Percentiles rank a stretch among this genome's conserved stretches.
Conservation (phyloP, 1,140 invertebrate genomes). For the Aphelenchoides avenae region DNA sequence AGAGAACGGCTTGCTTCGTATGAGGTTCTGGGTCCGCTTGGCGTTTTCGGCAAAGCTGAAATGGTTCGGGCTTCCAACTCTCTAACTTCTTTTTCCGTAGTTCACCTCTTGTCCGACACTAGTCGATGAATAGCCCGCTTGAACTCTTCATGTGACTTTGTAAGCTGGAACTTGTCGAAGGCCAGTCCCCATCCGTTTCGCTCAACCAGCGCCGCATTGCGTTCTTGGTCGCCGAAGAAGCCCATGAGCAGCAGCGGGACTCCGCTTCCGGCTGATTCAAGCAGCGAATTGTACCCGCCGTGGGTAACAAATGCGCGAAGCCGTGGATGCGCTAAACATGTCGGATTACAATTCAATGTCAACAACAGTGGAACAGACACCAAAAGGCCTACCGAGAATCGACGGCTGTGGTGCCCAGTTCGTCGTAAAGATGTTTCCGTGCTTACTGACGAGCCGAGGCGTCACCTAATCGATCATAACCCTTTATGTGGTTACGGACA, state of each 20-base stretch:
- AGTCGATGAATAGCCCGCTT: neutral
- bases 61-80: constrained; percentile 4
- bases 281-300: constrained; percentile 32
- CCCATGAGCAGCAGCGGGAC: constrained; percentile 31
- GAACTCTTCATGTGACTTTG: constrained; percentile 11
- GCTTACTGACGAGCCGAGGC: neutral
- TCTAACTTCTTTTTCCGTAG: neutral
- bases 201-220: constrained; percentile 26
- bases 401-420: constrained; percentile 16
- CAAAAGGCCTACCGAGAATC: constrained; percentile 8
- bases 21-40: constrained; percentile 1
- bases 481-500: neutral
- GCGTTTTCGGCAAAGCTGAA: constrained; percentile 9
- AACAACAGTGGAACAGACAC: neutral
- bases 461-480: constrained; percentile 11
- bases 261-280: constrained; percentile 27
- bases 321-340: constrained; percentile 25
- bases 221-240: constrained; percentile 28
- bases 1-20: constrained; percentile 1
- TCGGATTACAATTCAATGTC: neutral
- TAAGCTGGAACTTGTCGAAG: constrained; percentile 10
- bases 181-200: constrained; percentile 22
- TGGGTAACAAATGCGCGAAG: constrained; percentile 35
- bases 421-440: constrained; percentile 20
- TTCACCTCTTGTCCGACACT: constrained; percentile 8